These are phyloP conservation scores for Ovis aries DNA, from an alignment of 2,113 vertebrate genomes.

Conservation along the genomic window ARS-UI_Ramb_v3.0 NC_056060.1:24373501-24374000, in stretches of 20 bases:
- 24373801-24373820: not conserved
- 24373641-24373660: not conserved
- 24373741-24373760: not conserved
- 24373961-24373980: conserved; percentile 8
- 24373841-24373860: not conserved
- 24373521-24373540: not conserved
- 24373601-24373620: not conserved
- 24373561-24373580: not conserved
- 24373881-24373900: not conserved
- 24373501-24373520: not conserved
- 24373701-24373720: not conserved
- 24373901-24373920: not conserved
- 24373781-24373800: not conserved
- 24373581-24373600: not conserved
- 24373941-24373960: conserved; percentile 9
- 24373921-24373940: conserved; percentile 20
- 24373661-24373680: not conserved
- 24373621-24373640: not conserved
- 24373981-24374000: not conserved
- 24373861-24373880: not conserved
- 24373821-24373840: not conserved
- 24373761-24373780: not conserved
- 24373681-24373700: not conserved
- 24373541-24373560: not conserved
- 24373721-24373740: not conserved